Conservation (phyloP, 2,113 vertebrate genomes). For the Sus scrofa region DNA sequence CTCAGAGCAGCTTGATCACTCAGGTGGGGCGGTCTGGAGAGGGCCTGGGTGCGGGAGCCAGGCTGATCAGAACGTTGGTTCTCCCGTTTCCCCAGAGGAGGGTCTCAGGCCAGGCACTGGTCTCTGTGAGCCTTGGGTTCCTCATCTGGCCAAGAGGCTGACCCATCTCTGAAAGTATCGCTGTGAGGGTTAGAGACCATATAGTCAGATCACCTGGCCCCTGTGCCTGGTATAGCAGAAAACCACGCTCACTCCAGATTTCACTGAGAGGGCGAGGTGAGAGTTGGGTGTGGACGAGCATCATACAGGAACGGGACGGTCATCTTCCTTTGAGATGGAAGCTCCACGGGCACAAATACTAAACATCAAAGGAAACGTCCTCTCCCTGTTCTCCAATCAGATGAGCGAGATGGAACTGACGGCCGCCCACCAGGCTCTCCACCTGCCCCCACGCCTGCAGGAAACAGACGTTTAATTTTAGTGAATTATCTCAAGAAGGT, state of each 20-base stretch:
- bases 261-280: not conserved
- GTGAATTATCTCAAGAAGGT: not conserved
- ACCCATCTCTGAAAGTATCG: not conserved
- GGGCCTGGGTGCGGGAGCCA: not conserved
- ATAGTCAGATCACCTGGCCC: not conserved
- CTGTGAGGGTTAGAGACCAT: not conserved
- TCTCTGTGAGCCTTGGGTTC: not conserved
- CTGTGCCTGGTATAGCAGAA: fast-evolving
- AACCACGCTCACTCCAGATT: not conserved
- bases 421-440: not conserved
- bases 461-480: too few relatives aligned
- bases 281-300: not conserved
- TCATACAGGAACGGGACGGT: not conserved
- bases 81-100: fast-evolving
- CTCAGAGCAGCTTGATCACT: not conserved
- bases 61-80: not conserved
- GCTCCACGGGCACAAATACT: not conserved
- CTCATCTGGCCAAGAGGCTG: not conserved
- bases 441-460: not conserved
- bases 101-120: not conserved
- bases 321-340: not conserved
- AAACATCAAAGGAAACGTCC: not conserved
- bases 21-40: not conserved
- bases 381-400: not conserved
- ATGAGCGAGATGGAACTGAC: not conserved